Base-by-base conservation (phyloP, 2,888 invertebrate species). In the Scaptomyza tumidula region DNA sequence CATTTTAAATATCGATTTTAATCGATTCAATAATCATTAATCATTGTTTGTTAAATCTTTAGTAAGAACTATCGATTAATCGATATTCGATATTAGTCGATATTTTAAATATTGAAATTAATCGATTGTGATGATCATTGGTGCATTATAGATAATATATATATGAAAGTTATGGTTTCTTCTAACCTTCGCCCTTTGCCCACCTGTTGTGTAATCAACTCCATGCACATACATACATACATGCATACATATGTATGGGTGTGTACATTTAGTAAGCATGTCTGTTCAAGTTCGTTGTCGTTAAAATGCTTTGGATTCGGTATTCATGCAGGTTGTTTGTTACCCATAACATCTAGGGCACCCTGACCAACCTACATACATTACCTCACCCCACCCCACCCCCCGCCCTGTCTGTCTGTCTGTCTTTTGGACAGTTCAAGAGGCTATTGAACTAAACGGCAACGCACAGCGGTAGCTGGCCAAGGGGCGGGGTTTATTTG, bases 361-460 rank as follows among this genome's bases (percentile, higher is more conserved):
- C n/a, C n/a, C 37, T 37, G 37, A 37, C 37, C 37, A 37, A 37
- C 37, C 37, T 37, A 33, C 10, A 33, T 33, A 33, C 33, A 10
- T 10, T 9, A 10, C 0, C 14, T 14, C 7, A 39, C 39, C 14
- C 39, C 39, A 14, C 44, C 31, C 7, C 6, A 6, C 9, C 27
- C 31, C 44, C 43, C 33, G 29, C 35, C 48, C 52, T 3, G 24
- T 24, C 33, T 33, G 1, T 43, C 24, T n/a, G 35, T 27, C 35
- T 33, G 19, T n/a, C 31, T 59, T n/a, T n/a, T n/a, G n/a, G 71
- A 29, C 75, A 67, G 66, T 64, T 85, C 66, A 78, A 78, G 86
- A 69, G 86, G 80, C 80, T 86, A 82, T 80, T 80, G 80, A 80
- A 86, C 86, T 69, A 64, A 54, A 35, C 44, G 60, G 27, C 71